phyloP scores from a whole-genome alignment of 2,113 vertebrate species.

The Laticauda laticaudata region DNA sequence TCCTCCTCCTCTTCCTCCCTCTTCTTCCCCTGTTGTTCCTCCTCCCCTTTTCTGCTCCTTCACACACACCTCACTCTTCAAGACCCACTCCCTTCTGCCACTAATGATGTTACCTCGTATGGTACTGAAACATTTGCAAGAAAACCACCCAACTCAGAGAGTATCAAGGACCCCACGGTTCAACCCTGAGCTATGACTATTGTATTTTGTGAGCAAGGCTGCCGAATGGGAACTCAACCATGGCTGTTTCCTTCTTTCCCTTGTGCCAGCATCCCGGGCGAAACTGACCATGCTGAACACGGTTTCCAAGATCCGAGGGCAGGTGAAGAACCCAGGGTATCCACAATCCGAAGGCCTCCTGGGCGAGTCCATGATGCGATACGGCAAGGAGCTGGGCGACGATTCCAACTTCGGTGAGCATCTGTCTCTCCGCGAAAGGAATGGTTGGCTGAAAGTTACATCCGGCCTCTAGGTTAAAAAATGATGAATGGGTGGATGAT shows the following conservation, averaged over 20 bases:
- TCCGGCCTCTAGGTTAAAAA: not conserved
- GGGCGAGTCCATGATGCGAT: conserved; percentile 93
- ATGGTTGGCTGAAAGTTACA: not conserved
- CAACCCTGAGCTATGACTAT: too few species aligned
- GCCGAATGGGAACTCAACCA: not conserved
- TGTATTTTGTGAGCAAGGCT: not conserved
- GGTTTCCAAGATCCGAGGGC: conserved; percentile 95
- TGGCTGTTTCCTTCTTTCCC: conserved; percentile 11
- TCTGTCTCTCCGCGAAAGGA: too few species aligned
- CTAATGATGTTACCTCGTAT: too few species aligned
- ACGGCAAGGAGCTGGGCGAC: conserved; percentile 90
- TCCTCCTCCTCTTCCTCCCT: too few species aligned
- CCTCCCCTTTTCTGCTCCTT: too few species aligned
- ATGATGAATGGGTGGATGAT: too few species aligned
- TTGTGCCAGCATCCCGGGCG: not conserved
- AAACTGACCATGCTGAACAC: conserved; percentile 71
- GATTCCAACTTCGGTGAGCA: conserved; percentile 95
- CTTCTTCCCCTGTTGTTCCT: too few species aligned
- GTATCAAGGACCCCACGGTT: too few species aligned
- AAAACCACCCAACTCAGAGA: too few species aligned
- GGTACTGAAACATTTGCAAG: too few species aligned
- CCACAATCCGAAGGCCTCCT: conserved; percentile 94
- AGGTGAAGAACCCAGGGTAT: conserved; percentile 96
- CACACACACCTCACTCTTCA: too few species aligned
- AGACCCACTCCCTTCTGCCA: too few species aligned